Evolutionary conservation across 2,113 vertebrate genomes (phyloP).

Genomic region (Cephalopholis sonnerati): DNA sequence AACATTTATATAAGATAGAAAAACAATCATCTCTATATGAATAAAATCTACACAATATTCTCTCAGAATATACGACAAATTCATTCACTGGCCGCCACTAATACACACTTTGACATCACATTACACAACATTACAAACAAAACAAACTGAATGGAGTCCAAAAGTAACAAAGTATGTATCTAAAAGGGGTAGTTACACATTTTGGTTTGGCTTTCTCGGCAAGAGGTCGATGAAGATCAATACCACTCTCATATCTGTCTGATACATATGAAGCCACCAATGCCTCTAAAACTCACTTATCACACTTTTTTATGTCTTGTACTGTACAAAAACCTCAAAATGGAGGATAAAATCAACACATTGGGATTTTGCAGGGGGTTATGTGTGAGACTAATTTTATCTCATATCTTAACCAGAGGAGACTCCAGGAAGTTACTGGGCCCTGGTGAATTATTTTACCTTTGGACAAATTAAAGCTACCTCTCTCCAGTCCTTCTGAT

Average conservation of each 20-base stretch:
- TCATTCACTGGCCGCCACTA: not conserved
- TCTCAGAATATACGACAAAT: not conserved
- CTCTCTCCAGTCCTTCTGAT: too few species aligned
- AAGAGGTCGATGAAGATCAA: not conserved
- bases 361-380: not conserved
- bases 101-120: not conserved
- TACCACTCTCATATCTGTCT: not conserved
- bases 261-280: not conserved
- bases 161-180: not conserved
- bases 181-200: not conserved
- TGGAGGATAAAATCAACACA: not conserved
- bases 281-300: not conserved
- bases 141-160: not conserved
- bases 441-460: too few species aligned
- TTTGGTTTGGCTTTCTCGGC: not conserved
- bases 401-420: too few species aligned
- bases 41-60: constrained; percentile 11
- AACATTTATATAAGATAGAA: too few species aligned
- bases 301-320: not conserved
- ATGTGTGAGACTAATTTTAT: not conserved
- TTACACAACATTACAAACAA: not conserved
- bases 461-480: too few species aligned
- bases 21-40: not conserved
- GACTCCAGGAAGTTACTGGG: too few species aligned
- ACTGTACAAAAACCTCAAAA: not conserved